Base-by-base conservation (phyloP, 2,113 vertebrate genomes). In the Chaetorhynchus papuensis region DNA sequence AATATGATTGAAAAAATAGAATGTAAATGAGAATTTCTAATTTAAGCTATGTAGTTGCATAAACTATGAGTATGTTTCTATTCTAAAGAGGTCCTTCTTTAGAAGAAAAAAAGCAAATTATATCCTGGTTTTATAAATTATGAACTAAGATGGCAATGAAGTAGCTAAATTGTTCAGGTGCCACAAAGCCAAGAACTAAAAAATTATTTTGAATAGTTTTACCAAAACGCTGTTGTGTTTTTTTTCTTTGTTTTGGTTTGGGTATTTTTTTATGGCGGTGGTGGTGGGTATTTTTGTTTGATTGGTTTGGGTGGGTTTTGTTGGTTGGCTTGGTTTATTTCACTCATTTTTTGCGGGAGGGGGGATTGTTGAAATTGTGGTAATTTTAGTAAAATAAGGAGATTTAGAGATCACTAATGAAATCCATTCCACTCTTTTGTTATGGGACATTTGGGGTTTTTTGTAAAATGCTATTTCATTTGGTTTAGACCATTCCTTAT, bases 331-430 rank as follows among this genome's bases (percentile, higher is more conserved):
- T 49, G 6, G 9, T 15, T 52, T 37, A 28, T 22, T 79, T 8
- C 13, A 5, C 19, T 33, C 4, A 5, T 66, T 31, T 26, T 47
- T 33, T 1, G 4, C 1, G 1, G 1, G 7, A 0, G 4, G 1
- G 1, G 1, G 6, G 39, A 39, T 53, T 56, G 37, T 63, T 4
- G 14, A 89, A 83, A 76, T 57, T 44, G 4, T 80, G 11, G 22
- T 47, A 39, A 42, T 30, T 50, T 59, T 52, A 42, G 9, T 53
- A 53, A 47, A 86, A 44, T 11, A 42, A 42, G 13, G 15, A 57
- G 9, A 52, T 66, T 53, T 30, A 35, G 42, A 57, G 8, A 23
- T 75, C n/a, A 61, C 14, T 4, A 45, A 8, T 13, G 57, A 64
- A 74, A 13, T 56, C 37, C 16, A 21, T 35, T 56, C 11, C 11